Base-by-base conservation (phyloP, 2,113 vertebrate species). In the Neotragus moschatus region DNA sequence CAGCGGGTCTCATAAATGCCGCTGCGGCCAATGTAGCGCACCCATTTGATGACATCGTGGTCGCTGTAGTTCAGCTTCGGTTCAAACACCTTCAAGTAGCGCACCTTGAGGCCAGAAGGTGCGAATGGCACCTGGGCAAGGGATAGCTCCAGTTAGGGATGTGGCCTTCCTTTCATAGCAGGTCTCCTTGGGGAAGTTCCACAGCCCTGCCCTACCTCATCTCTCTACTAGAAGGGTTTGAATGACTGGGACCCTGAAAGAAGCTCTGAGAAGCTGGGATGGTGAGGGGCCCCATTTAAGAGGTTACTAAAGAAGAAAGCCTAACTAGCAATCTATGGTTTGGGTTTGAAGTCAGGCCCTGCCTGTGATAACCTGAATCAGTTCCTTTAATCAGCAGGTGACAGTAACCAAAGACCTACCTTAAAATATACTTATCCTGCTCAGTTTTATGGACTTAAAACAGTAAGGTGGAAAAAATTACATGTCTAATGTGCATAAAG, bases 21-120 rank as follows among this genome's bases (percentile, higher is more conserved):
- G 0, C 99, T 99, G 97, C 99, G 99, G 96, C 99, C 99, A 21
- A 99, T 99, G 99, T 99, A 99, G 97, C 99, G 99, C 98, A 99
- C 99, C 99, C 99, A 99, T 99, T 99, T 99, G 97, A 99, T 99
- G 98, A 99, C 99, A 36, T 99, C 99, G 0, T 99, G 99, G 99
- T 99, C 99, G 99, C 99, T 99, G 99, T 99, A 99, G 99, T 99
- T 99, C 99, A 99, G 99, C 99, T 99, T 99, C 98, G 99, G 99
- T 98, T 99, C 99, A 94, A 99, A 99, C 97, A 99, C 99, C 99
- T 99, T 99, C 99, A 99, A 99, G 99, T 99, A 99, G 97, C 99
- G 99, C 98, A 99, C 99, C 99, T 99, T 99, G 97, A 99, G 99
- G 88, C 99, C 99, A 25, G 99, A 99, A 28, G 99, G 99, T 0